Base-by-base conservation (phyloP, 2,113 vertebrate genomes). In the Hemicordylus capensis region DNA sequence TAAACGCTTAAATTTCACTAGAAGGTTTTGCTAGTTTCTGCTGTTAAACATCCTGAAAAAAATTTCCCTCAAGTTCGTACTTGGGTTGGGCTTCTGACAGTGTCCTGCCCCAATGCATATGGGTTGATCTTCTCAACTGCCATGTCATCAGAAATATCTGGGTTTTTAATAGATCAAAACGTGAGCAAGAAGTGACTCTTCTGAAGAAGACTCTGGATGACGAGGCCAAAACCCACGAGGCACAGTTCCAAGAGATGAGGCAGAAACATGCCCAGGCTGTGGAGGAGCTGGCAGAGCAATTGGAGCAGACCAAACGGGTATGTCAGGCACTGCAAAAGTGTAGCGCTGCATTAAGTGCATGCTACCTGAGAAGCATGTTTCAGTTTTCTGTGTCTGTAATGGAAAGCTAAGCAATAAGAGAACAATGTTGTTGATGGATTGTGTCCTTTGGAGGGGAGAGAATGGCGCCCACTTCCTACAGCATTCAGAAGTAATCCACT, bases 221-320 rank as follows among this genome's bases (percentile, higher is more conserved):
- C 0, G 98, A 99, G 31, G 97, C 98, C 67, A 97, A 93, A 93
- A 92, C 95, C 54, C 99, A 99, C 0, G 99, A 99, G 85, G 96
- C 96, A 66, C 97, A 98, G 92, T 96, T 99, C 92, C 95, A 63
- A 42, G 99, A 99, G 89, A 98, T 99, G 95, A 96, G 98, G 77
- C 98, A 99, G 93, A 99, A 99, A 89, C 99, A 99, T 85, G 46
- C 97, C 0, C 98, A 99, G 95, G 97, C 98, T 1, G 96, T 99
- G 31, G 98, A 99, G 26, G 98, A 98, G 90, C 96, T 99, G 81
- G 98, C 98, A 0, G 98, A 99, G 85, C 99, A 99, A 94, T 94
- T 99, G 89, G 99, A 99, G 85, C 98, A 99, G 95, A 97, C 98
- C 0, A 99, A 99, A 93, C 96, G 98, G 97, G 99, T 99, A 94